Evolutionary conservation across 2,113 vertebrate species (phyloP), one percentile per base, ranked within the genome.

Genomic region (Psittacula cyanocephala): DNA sequence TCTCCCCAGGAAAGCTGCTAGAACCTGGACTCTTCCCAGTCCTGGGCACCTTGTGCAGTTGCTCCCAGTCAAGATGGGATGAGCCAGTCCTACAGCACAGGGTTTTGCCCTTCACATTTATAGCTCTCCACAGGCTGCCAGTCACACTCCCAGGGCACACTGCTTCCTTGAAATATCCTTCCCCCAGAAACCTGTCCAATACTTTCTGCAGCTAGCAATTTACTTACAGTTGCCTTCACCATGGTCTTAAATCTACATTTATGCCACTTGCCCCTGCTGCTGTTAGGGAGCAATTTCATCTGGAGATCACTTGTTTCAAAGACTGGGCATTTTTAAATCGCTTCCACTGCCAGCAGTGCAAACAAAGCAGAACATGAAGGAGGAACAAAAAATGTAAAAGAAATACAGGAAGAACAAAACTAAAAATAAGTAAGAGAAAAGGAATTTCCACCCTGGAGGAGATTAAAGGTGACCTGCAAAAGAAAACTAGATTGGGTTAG

Each of bases 221-320:
- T 91, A 82, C 94, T 92, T 87, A 87, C 62, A 89, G 46, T 67
- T 82, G 82, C 49, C 41, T 95, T 91, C 85, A 93, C 71, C 67
- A 81, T 57, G 46, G 64, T 91, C 71, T 94, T 91, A 94, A 91
- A 92, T 91, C 82, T 86, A 37, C 88, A 75, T 91, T 91, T 93
- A 83, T 90, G 68, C 71, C 27, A 25, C 75, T 96, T 94, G 81
- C 35, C 60, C 49, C 37, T 77, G 50, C 43, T 83, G 68, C 88
- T 91, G n/a, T 43, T 86, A 55, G 47, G n/a, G 90, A 95, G 69
- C 43, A 78, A 95, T 86, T 94, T 93, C 17, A 52, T 77, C 64
- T 67, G 37, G 17, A 94, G 43, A 49, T 81, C 18, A 28, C 79
- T 94, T 77, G 50, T 93, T 80, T 80, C 89, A 77, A 80, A 95